Evolutionary conservation across 2,113 vertebrate species (phyloP), one percentile per base, ranked within the genome.

Genomic region (Chaenocephalus aceratus): DNA sequence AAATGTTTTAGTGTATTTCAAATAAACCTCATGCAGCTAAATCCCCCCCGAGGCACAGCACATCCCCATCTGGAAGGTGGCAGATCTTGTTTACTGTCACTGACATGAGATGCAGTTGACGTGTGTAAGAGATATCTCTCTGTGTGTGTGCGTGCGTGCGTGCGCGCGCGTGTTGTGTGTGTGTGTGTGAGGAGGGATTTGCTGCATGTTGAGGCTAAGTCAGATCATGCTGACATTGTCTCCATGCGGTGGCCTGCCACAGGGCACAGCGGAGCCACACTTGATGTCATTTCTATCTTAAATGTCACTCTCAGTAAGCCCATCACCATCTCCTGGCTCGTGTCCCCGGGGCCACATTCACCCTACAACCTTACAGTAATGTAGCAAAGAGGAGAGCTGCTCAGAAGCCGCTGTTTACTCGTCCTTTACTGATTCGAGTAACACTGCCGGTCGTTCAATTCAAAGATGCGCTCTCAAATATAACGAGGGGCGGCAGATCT

Each of bases 321-420:
- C 67, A 45, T 91, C 86, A 69, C 88, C 86, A 70, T 86, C 85
- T 45, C 45, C 64, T 84, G 70, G 60, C 72, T 78, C 14, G 1
- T 49, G 62, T 87, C 86, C 90, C 89, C 45, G 8, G 88, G 90
- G 86, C 86, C 83, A 69, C 71, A 13, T 89, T 93, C 92, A 89
- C 89, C 92, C 90, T 90, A 92, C 87, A 91, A 88, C 91, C 91
- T 89, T 82, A 85, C 81, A 88, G 82, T 83, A 85, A 88, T 80
- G 78, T 23, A 83, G 80, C 76, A 86, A 80, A 88, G 79, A 80
- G 71, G 69, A 83, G 77, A 90, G 26, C 11, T 74, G 75, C 79
- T 75, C 51, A 9, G 45, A 63, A 67, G 53, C 85, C 3, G 34
- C 81, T 91, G 88, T 93, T 90, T 86, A 91, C 80, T 79, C 75